phyloP scores from a whole-genome alignment of 2,888 invertebrate genomes.

The Acanthosepion lycidas region DNA sequence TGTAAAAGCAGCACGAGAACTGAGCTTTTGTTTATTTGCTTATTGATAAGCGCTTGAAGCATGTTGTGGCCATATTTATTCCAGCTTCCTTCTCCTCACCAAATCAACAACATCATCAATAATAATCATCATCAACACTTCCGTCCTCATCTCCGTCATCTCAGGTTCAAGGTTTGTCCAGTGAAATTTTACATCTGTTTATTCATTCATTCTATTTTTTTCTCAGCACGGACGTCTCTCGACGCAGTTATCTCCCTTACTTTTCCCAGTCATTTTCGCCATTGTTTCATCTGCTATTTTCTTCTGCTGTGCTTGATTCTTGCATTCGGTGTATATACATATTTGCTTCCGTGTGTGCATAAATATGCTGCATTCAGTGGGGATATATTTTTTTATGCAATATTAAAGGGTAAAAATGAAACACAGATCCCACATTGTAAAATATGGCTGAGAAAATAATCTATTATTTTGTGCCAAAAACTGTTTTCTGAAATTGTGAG shows the following conservation, averaged over 20 bases:
- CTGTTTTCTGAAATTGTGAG: too few relatives aligned
- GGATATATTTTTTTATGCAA: too few relatives aligned
- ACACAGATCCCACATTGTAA: too few relatives aligned
- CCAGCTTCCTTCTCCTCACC: background rate
- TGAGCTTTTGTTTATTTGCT: background rate
- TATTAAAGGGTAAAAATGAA: too few relatives aligned
- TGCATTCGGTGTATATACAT: background rate
- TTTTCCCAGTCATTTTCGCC: background rate
- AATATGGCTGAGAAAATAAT: too few relatives aligned
- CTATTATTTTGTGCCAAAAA: too few relatives aligned
- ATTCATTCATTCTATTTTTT: background rate
- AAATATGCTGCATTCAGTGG: background rate
- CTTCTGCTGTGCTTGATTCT: background rate
- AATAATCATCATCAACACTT: background rate
- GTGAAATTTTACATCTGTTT: background rate
- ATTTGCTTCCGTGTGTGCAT: background rate
- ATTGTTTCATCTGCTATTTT: background rate
- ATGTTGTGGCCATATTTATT: conserved; percentile 44
- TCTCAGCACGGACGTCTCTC: background rate
- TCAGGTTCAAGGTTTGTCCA: background rate
- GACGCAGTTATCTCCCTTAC: background rate
- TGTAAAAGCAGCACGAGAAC: background rate
- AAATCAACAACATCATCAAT: background rate
- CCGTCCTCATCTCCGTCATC: conserved; percentile 4
- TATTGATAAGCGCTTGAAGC: background rate